Percentiles rank a stretch among this genome's conserved stretches.
Evolutionary conservation across 2,888 invertebrate genomes (phyloP).

Genomic region (Rotaria sp.): DNA sequence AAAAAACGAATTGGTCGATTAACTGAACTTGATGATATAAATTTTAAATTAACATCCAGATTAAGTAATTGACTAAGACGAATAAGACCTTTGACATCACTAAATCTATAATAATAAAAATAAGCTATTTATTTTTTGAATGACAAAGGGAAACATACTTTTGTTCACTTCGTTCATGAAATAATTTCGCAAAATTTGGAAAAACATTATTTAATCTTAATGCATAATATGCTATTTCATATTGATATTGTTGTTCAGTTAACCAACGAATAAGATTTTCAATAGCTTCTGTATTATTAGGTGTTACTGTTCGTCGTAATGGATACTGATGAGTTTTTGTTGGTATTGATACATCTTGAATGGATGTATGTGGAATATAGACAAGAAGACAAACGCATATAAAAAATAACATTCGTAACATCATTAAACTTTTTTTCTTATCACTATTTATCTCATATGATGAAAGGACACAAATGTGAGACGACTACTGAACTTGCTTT

Average conservation of each 20-base stretch:
- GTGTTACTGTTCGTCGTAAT: background rate
- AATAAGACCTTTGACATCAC: background rate
- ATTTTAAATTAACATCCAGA: background rate
- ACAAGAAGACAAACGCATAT: background rate
- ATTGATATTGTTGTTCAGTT: background rate
- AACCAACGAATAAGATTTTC: background rate
- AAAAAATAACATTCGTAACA: background rate
- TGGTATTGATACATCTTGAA: background rate
- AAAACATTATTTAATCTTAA: background rate
- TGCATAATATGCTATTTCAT: conserved; percentile 13
- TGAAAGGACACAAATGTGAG: background rate
- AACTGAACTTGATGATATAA: background rate
- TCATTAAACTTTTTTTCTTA: background rate
- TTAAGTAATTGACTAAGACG: background rate
- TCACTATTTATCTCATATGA: background rate
- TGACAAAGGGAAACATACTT: background rate
- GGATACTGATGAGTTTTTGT: background rate
- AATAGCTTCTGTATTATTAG: background rate
- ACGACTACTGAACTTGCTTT: background rate
- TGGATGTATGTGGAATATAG: conserved; percentile 4
- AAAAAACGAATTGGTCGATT: background rate
- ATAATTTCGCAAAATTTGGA: background rate
- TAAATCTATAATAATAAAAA: background rate
- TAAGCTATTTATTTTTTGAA: background rate
- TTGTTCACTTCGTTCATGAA: background rate